Conservation (phyloP, 2,888 invertebrate genomes). For the Tipula vernalis region DNA sequence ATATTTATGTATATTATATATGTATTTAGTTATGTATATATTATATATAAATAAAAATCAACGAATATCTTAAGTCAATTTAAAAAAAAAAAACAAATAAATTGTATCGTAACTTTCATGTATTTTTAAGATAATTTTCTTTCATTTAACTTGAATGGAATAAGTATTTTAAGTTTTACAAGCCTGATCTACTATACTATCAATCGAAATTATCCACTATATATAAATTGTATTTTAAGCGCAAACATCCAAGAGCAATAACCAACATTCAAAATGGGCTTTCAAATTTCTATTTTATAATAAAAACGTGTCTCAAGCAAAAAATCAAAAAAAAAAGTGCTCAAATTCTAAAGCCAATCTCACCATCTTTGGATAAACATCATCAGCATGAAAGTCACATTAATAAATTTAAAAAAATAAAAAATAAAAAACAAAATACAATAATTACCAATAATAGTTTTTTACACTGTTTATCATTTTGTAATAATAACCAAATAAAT, state of each 20-base stretch:
- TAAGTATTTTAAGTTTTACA: background rate
- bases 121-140: conserved; percentile 4
- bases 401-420: background rate
- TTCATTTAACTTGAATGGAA: background rate
- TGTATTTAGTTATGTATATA: background rate
- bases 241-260: background rate
- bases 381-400: background rate
- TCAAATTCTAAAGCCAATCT: background rate
- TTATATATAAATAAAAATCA: background rate
- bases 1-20: background rate
- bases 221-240: background rate
- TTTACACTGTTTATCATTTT: conserved; percentile 4
- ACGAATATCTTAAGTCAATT: background rate
- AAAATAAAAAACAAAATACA: background rate
- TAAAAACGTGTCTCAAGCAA: background rate
- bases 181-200: background rate
- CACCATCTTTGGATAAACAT: background rate
- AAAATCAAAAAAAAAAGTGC: background rate
- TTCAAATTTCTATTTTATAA: background rate
- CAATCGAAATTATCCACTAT: background rate
- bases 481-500: background rate
- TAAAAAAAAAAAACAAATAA: background rate
- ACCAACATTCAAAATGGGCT: background rate
- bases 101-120: conserved; percentile 4
- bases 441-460: background rate